Base-by-base conservation (phyloP, 2,888 invertebrate species). In the Stenoptilia bipunctidactyla region DNA sequence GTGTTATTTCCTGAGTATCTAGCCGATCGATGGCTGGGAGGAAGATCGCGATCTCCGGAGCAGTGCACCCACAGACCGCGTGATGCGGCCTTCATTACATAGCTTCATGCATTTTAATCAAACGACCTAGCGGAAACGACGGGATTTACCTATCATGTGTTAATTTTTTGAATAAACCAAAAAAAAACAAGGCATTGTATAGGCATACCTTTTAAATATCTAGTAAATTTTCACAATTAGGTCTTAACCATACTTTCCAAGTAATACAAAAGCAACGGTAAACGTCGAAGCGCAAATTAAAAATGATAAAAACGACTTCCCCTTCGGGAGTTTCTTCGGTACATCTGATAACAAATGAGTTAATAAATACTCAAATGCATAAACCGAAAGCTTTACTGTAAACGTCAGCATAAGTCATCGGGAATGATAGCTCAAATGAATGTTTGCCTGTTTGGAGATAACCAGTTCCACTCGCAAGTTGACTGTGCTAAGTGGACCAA, bases 101-200 rank as follows among this genome's bases (percentile, higher is more conserved):
- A 76, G 82, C 79, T 71, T 74, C 68, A 68, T 80, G 82, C 76
- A 82, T 83, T 79, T 73, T 83, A 83, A 83, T 76, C 73, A 57
- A 54, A 58, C 73, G 82, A 76, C 82, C 82, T 83, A 80, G 79
- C 80, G 77, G 79, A 82, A 82, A 76, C 67, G 30, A 2, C 30
- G 20, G 20, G 20, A 30, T n/a, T n/a, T 10, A 30, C 3, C 30
- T 8, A 30, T n/a, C 30, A 9, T 3, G 2, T 30, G 4, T 3
- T 3, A 30, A 30, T 9, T 8, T n/a, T 3, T n/a, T 4, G 10
- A 30, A 15, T 25, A 13, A 15, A 13, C 14, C 5, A 14, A 1
- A 15, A 15, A 13, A 14, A 34, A 25, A 37, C 33, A 41, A 14
- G 12, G n/a, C n/a, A 36, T n/a, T 38, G 36, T 36, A 33, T 20